Evolutionary conservation across 2,113 vertebrate species (phyloP).

Genomic region (Eublepharis macularius): DNA sequence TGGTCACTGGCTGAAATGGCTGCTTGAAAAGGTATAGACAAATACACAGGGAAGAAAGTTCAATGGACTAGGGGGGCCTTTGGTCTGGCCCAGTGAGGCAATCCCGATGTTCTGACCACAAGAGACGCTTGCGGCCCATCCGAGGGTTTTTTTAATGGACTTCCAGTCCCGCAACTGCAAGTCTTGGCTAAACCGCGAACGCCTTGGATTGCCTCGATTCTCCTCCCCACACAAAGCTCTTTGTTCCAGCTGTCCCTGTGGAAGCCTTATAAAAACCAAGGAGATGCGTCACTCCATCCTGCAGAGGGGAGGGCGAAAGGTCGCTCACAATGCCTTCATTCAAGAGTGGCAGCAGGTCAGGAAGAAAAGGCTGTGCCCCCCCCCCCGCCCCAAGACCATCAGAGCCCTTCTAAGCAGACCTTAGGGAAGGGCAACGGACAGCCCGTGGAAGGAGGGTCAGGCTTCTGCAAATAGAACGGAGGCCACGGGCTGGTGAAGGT

Average conservation of each 20-base stretch:
- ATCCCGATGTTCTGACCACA: background rate
- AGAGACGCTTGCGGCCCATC: background rate
- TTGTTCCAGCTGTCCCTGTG: background rate
- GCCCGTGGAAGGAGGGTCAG: background rate
- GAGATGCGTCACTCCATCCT: slow-evolving; percentile 4
- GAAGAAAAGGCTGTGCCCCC: background rate
- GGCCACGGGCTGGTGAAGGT: too few species aligned
- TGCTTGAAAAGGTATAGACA: background rate
- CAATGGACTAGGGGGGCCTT: too few species aligned
- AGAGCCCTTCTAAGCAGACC: background rate
- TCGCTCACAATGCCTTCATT: background rate
- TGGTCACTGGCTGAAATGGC: background rate
- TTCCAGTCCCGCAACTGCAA: background rate
- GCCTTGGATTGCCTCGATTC: too few species aligned
- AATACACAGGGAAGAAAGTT: background rate
- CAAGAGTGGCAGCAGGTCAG: background rate
- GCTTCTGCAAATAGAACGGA: background rate
- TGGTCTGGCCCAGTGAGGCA: too few species aligned
- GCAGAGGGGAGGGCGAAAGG: background rate
- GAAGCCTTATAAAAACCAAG: slow-evolving; percentile 7
- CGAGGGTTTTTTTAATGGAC: background rate
- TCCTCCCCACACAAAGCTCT: background rate
- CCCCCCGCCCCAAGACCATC: background rate
- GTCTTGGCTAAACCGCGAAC: background rate
- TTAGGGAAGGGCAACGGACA: background rate